These are phyloP conservation scores for Drosophila tanythrix DNA, from an alignment of 2,888 invertebrate species.

Conservation along the genomic window DNA sequence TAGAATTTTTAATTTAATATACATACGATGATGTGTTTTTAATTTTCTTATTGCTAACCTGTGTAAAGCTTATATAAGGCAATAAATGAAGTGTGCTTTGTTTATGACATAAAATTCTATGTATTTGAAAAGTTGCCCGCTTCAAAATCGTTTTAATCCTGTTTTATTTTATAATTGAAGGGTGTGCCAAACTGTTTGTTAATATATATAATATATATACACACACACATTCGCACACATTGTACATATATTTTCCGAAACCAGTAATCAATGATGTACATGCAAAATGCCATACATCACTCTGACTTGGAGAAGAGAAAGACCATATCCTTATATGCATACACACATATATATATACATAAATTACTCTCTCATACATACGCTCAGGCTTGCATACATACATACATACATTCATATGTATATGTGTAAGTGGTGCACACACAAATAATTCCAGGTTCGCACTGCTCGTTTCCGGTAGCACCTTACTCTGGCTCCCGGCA, in stretches of 20 bases:
- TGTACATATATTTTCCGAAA: background rate
- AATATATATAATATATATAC: background rate
- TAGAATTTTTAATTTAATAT: background rate
- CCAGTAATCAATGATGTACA: slow-evolving; percentile 4
- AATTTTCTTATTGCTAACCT: background rate
- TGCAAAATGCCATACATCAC: slow-evolving; percentile 7
- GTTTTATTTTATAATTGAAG: slow-evolving; percentile 3
- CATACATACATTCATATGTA: background rate
- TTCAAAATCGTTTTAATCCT: background rate
- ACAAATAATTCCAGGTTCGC: slow-evolving; percentile 21
- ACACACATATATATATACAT: background rate
- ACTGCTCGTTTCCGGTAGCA: slow-evolving; percentile 23
- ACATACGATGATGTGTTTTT: background rate
- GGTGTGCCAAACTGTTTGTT: slow-evolving; percentile 2
- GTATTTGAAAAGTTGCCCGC: background rate
- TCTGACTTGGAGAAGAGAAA: background rate
- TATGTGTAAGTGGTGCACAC: slow-evolving; percentile 4
- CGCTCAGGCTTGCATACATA: background rate
- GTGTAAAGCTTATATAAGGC: background rate
- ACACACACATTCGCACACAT: background rate
- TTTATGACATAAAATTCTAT: background rate
- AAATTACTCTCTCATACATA: background rate
- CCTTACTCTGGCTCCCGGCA: slow-evolving; percentile 12
- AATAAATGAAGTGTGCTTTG: background rate
- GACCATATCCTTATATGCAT: slow-evolving; percentile 10